These are phyloP conservation scores for Paramormyrops hopkinsi DNA, from an alignment of 2,797 vertebrate species.

Conservation along the genomic window DNA sequence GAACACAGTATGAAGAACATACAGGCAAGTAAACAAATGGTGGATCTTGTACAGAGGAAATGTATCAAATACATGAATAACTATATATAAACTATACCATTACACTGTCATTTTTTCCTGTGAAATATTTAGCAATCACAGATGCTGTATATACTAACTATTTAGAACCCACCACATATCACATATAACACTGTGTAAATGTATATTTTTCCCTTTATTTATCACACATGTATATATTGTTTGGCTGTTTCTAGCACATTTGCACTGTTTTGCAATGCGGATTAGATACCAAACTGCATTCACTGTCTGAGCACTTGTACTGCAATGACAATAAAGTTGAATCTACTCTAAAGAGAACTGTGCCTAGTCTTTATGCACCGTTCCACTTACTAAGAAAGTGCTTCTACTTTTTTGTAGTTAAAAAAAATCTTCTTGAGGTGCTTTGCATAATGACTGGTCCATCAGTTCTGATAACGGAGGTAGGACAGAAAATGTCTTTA, in stretches of 20 bases:
- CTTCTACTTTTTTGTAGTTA: background rate
- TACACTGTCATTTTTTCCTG: background rate
- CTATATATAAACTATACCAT: background rate
- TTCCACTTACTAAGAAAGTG: background rate
- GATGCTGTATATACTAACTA: background rate
- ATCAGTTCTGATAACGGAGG: background rate
- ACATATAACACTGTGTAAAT: background rate
- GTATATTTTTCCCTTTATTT: background rate
- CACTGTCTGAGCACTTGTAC: background rate
- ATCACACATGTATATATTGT: background rate
- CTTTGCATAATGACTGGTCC: background rate
- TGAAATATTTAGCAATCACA: background rate
- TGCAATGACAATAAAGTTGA: background rate
- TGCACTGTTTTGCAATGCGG: background rate
- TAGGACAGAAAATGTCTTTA: background rate
- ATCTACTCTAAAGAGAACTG: background rate
- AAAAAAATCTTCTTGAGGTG: background rate
- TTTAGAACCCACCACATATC: background rate
- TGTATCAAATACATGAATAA: background rate
- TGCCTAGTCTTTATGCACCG: background rate
- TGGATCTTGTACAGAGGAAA: conserved; percentile 26
- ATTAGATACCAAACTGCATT: background rate
- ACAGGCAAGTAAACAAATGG: conserved; percentile 27
- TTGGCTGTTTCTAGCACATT: background rate
- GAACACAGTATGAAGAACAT: conserved; percentile 23